Conservation (phyloP, 2,888 invertebrate species). For the Xestoiulus laeticollis region DNA sequence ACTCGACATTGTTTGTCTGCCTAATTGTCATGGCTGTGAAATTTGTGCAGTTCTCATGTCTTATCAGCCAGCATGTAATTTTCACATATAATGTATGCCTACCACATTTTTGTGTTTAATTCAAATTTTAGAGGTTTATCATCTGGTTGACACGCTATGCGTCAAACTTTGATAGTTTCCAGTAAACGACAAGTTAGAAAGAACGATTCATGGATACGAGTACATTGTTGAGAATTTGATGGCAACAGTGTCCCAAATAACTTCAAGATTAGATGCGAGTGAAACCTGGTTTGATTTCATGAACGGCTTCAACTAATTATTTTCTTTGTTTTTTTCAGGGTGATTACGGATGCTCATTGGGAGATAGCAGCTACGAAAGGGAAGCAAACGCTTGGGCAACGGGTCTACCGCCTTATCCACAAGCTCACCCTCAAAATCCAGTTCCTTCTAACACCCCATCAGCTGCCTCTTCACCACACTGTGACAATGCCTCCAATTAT, state of each 20-base stretch:
- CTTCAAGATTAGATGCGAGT: no score
- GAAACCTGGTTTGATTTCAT: no score
- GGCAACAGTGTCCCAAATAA: no score
- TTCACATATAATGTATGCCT: neutral
- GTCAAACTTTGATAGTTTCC: neutral
- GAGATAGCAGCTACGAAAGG: conserved; percentile 48
- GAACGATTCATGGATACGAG: neutral
- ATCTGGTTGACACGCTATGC: no score
- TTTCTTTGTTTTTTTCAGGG: neutral
- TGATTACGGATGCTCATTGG: conserved; percentile 50
- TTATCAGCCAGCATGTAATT: neutral
- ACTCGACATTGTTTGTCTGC: neutral
- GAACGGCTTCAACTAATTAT: no score
- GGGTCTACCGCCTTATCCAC: conserved; percentile 46
- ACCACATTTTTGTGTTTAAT: neutral
- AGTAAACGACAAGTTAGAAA: neutral
- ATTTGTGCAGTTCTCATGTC: neutral
- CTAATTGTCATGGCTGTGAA: conserved; percentile 12
- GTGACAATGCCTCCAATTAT: conserved; percentile 50
- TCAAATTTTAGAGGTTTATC: neutral
- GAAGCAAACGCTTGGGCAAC: conserved; percentile 49
- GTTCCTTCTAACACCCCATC: conserved; percentile 33
- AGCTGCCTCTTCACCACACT: conserved; percentile 48
- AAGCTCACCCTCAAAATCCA: conserved; percentile 34
- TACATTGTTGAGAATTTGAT: no score